Percentiles rank a stretch among this genome's conserved stretches.
phyloP scores from a whole-genome alignment of 2,113 vertebrate species.

The Lasiurus cinereus region DNA sequence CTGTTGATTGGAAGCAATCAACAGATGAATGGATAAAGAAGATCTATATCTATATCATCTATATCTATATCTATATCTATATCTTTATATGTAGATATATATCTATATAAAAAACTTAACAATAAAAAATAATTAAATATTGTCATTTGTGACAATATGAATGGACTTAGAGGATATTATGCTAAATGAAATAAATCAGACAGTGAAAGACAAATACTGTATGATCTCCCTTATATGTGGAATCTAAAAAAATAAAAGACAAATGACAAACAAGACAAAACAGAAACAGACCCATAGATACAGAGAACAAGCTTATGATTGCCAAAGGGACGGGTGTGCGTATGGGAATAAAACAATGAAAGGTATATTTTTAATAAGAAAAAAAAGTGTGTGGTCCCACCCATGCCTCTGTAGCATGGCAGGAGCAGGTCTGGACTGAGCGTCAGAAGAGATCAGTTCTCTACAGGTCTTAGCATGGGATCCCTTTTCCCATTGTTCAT shows the following conservation, averaged over 20 bases:
- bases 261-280: neutral
- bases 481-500: neutral
- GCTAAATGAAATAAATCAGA: neutral
- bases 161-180: neutral
- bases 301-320: neutral
- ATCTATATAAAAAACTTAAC: neutral
- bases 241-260: neutral
- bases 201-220: neutral
- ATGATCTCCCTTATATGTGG: neutral
- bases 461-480: neutral
- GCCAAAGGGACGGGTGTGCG: neutral
- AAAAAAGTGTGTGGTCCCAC: neutral
- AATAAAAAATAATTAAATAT: neutral
- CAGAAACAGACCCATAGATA: neutral
- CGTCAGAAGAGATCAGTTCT: neutral
- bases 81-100: too few relatives aligned
- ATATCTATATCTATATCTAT: too few relatives aligned
- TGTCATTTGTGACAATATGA: neutral
- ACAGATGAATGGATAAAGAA: neutral
- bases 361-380: neutral
- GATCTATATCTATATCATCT: neutral
- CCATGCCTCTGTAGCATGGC: neutral
- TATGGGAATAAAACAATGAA: neutral
- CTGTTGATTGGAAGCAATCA: too few relatives aligned
- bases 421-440: neutral